phyloP scores from a whole-genome alignment of 2,888 invertebrate genomes.

The Amaurobius ferox region DNA sequence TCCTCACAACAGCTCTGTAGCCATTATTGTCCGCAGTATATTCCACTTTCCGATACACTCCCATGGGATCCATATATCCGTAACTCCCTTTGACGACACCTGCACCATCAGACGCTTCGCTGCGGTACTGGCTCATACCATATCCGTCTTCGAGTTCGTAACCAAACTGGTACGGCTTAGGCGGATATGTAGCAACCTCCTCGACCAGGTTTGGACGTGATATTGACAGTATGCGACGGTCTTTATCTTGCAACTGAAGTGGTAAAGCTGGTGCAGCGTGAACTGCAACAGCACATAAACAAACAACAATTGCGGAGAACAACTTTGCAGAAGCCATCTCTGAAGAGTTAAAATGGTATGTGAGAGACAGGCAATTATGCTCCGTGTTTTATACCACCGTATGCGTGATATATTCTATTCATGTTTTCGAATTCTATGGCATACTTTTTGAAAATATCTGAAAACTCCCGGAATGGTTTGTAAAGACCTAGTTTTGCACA shows the following conservation, averaged over 20 bases:
- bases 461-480: slow-evolving; percentile 27
- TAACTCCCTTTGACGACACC: slow-evolving; percentile 63
- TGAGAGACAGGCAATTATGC: too few species aligned
- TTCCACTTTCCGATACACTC: slow-evolving; percentile 58
- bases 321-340: too few species aligned
- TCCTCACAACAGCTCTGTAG: slow-evolving; percentile 52
- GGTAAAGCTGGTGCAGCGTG: background rate
- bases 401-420: slow-evolving; percentile 32
- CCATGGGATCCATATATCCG: slow-evolving; percentile 59
- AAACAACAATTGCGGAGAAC: background rate
- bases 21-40: slow-evolving; percentile 57
- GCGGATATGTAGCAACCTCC: slow-evolving; percentile 12
- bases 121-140: slow-evolving; percentile 61
- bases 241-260: slow-evolving; percentile 31
- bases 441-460: slow-evolving; percentile 9
- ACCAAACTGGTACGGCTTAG: slow-evolving; percentile 57
- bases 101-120: slow-evolving; percentile 53
- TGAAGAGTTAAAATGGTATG: too few species aligned
- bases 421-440: background rate
- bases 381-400: slow-evolving; percentile 23
- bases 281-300: background rate
- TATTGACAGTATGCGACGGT: background rate
- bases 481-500: slow-evolving; percentile 31
- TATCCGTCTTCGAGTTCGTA: slow-evolving; percentile 52
- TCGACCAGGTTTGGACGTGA: slow-evolving; percentile 20